These are phyloP conservation scores for Spodoptera exigua DNA, from an alignment of 2,888 invertebrate genomes.

Conservation along the genomic window DNA sequence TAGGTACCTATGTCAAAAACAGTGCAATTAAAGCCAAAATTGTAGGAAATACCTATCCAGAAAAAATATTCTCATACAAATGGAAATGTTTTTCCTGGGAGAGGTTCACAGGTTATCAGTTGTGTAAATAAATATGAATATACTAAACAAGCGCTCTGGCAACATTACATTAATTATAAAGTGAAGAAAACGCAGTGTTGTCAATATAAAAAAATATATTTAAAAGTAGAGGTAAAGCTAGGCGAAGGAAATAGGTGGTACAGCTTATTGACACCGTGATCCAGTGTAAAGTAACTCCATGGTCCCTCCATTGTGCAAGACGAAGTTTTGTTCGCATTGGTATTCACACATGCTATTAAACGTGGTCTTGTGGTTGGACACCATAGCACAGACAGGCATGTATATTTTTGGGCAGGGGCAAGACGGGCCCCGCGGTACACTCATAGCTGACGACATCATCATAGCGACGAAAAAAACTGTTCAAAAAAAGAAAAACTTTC, in stretches of 20 bases:
- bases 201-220: conserved; percentile 21
- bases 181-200: conserved; percentile 5
- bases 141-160: not conserved
- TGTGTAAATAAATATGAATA: conserved; percentile 5
- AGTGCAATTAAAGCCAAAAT: no score
- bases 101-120: no score
- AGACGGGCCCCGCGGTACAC: conserved; percentile 26
- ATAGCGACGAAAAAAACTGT: conserved; percentile 68
- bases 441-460: conserved; percentile 52
- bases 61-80: no score
- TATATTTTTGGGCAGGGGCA: conserved; percentile 82
- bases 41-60: no score
- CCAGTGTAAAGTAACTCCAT: conserved; percentile 28
- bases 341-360: conserved; percentile 82
- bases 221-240: conserved; percentile 14
- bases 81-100: no score
- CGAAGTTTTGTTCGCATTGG: conserved; percentile 66
- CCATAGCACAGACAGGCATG: conserved; percentile 78
- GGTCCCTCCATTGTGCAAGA: conserved; percentile 30
- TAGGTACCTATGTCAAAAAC: no score
- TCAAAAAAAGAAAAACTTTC: conserved; percentile 32
- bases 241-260: conserved; percentile 12
- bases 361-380: conserved; percentile 63
- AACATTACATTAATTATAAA: conserved; percentile 2
- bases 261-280: conserved; percentile 19